Conservation (phyloP, 2,113 vertebrate species). For the Brachionichthys hirsutus region DNA sequence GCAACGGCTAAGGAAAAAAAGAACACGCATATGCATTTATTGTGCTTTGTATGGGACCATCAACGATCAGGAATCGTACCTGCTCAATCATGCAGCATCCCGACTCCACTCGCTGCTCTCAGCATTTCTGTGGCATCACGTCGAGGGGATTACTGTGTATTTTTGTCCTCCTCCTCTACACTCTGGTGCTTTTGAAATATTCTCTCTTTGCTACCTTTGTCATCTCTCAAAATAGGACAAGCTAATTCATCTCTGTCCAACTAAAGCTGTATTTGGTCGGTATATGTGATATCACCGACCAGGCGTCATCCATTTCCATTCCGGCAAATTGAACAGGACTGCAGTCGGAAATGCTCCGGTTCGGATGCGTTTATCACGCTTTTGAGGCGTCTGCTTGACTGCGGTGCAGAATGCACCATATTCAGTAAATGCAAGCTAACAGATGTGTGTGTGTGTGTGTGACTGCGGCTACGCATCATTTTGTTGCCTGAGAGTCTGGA, state of each 20-base stretch:
- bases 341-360: neutral
- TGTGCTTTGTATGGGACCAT: constrained; percentile 25
- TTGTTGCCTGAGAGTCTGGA: too few relatives aligned
- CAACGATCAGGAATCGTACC: constrained; percentile 16
- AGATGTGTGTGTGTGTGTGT: too few relatives aligned
- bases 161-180: constrained; percentile 29
- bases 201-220: constrained; percentile 41
- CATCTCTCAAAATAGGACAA: constrained; percentile 47
- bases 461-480: too few relatives aligned
- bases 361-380: too few relatives aligned
- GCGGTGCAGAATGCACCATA: too few relatives aligned
- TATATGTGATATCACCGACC: neutral
- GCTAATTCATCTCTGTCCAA: constrained; percentile 39
- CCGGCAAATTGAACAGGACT: constrained; percentile 2
- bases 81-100: constrained; percentile 9
- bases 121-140: constrained; percentile 33
- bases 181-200: constrained; percentile 34
- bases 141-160: constrained; percentile 34
- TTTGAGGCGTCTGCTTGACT: too few relatives aligned
- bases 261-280: constrained; percentile 3
- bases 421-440: too few relatives aligned
- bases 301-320: constrained; percentile 14
- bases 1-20: neutral
- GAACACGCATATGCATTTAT: constrained; percentile 40
- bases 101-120: constrained; percentile 30